A percentile compares a stretch with the other conserved stretches of the same genome.
These are phyloP conservation scores for Limnephilus rhombicus DNA, from an alignment of 2,888 invertebrate species.

Conservation along the genomic window DNA sequence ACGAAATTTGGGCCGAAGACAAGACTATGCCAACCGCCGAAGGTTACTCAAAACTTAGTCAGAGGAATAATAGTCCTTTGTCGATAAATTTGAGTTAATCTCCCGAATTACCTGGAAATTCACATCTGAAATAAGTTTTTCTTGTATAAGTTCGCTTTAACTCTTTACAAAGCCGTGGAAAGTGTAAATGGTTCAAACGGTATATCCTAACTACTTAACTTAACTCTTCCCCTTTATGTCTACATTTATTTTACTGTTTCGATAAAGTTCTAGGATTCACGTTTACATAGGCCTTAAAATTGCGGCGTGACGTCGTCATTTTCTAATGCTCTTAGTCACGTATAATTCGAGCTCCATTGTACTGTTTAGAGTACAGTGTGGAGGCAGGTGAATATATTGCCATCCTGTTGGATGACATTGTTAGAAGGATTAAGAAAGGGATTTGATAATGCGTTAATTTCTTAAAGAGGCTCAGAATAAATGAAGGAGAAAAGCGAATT, in stretches of 20 bases:
- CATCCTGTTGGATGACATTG: not conserved
- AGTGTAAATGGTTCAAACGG: not conserved
- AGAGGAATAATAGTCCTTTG: slow-evolving; percentile 34
- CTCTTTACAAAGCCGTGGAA: slow-evolving; percentile 6
- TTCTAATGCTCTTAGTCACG: not conserved
- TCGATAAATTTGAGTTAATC: slow-evolving; percentile 36
- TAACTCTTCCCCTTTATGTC: not conserved
- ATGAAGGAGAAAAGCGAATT: too few species aligned
- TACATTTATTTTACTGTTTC: not conserved
- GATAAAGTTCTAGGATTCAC: not conserved
- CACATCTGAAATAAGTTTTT: not conserved
- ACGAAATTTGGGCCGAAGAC: slow-evolving; percentile 42
- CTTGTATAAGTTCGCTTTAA: not conserved
- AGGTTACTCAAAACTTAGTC: slow-evolving; percentile 41
- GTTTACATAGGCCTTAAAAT: not conserved
- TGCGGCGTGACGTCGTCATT: not conserved
- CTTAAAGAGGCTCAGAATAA: too few species aligned
- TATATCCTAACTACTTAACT: not conserved
- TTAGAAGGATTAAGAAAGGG: too few species aligned
- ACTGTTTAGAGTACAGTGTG: not conserved
- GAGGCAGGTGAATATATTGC: not conserved
- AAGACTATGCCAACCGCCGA: slow-evolving; percentile 36
- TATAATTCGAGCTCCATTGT: not conserved
- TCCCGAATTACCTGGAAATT: slow-evolving; percentile 2
- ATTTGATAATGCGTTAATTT: too few species aligned